Conservation (phyloP, 2,113 vertebrate genomes). For the Aramus guarauna region DNA sequence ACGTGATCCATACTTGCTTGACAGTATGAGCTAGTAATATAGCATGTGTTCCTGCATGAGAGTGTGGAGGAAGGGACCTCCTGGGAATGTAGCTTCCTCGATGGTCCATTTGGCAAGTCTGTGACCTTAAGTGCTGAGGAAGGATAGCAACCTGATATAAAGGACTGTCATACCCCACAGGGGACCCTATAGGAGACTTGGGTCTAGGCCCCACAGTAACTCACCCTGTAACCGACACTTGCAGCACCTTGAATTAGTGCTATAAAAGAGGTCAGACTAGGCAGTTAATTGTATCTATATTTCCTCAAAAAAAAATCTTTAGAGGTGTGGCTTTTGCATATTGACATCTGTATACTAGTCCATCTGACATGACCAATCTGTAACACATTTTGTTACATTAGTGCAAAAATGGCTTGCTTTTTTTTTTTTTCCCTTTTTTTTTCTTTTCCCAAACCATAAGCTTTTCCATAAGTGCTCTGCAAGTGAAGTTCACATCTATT, state of each 20-base stretch:
- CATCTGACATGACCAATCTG: neutral
- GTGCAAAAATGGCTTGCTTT: neutral
- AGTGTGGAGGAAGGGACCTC: neutral
- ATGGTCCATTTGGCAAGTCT: neutral
- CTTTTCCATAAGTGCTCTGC: neutral
- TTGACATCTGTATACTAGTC: neutral
- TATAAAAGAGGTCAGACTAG: neutral
- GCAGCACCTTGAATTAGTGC: neutral
- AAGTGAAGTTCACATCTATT: neutral
- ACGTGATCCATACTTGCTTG: neutral
- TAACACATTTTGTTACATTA: neutral
- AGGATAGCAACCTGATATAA: neutral
- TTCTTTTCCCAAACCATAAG: neutral
- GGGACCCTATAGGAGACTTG: neutral
- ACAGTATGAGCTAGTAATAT: neutral
- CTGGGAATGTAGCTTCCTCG: neutral
- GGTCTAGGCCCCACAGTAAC: neutral
- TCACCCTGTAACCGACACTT: neutral
- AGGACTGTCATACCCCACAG: neutral
- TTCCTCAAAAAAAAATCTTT: neutral
- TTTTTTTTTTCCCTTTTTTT: too few relatives aligned
- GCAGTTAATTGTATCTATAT: neutral
- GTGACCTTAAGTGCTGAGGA: neutral
- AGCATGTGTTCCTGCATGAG: neutral
- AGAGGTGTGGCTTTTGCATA: neutral